A percentile compares a stretch with the other conserved stretches of the same genome.
These are phyloP conservation scores for Labroides dimidiatus DNA, from an alignment of 2,797 vertebrate species.

Conservation along the genomic window DNA sequence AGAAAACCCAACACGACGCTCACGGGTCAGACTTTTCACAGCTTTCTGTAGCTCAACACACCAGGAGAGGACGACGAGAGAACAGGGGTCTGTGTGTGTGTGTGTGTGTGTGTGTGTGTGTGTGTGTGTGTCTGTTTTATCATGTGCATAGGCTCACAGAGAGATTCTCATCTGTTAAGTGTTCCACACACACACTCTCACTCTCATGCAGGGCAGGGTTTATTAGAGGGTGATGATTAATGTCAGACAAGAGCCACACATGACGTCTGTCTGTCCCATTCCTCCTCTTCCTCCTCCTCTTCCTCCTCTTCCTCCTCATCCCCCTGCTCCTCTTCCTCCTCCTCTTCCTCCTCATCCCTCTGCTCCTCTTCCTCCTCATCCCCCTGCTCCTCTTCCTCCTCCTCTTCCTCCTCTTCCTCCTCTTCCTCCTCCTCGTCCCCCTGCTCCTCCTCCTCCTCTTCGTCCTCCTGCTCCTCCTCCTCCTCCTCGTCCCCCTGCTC, in stretches of 20 bases:
- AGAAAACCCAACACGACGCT: too few relatives aligned
- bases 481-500: too few relatives aligned
- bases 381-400: slow-evolving; percentile 42
- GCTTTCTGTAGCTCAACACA: too few relatives aligned
- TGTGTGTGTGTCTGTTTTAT: slow-evolving; percentile 63
- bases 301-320: slow-evolving; percentile 4
- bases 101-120: not conserved
- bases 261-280: slow-evolving; percentile 42
- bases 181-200: slow-evolving; percentile 16
- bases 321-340: not conserved
- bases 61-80: too few relatives aligned
- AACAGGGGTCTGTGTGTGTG: too few relatives aligned
- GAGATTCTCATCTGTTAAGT: slow-evolving; percentile 63
- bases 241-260: slow-evolving; percentile 79
- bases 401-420: slow-evolving; percentile 63
- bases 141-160: slow-evolving; percentile 63
- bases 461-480: too few relatives aligned
- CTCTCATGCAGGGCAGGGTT: slow-evolving; percentile 48
- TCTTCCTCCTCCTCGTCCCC: slow-evolving; percentile 29
- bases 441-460: slow-evolving; percentile 6
- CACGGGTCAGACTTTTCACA: too few relatives aligned
- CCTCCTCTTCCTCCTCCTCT: not conserved
- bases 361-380: slow-evolving; percentile 34
- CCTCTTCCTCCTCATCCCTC: slow-evolving; percentile 9
- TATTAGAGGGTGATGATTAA: slow-evolving; percentile 91